Evolutionary conservation across 1,140 invertebrate species (phyloP).

Genomic region (Arion vulgaris): DNA sequence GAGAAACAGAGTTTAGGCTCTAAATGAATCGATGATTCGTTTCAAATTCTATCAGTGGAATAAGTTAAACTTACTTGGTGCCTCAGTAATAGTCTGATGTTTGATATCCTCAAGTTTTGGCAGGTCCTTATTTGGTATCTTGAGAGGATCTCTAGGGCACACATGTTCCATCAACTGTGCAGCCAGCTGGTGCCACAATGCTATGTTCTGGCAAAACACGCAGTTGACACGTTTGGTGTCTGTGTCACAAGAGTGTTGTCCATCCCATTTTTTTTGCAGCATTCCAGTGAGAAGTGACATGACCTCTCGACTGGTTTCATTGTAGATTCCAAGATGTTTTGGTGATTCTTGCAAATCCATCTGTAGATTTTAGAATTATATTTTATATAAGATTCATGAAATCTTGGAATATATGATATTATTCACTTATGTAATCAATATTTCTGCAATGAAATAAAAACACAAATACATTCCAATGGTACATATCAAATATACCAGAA

Average conservation of each 20-base stretch:
- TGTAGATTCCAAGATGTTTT: constrained; percentile 85
- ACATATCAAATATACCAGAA: too few relatives aligned
- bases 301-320: constrained; percentile 82
- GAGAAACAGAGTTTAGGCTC: too few relatives aligned
- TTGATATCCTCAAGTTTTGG: constrained; percentile 66
- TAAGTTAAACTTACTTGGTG: constrained; percentile 37
- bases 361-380: constrained; percentile 71
- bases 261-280: constrained; percentile 83
- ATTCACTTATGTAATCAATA: too few relatives aligned
- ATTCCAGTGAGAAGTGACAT: constrained; percentile 87
- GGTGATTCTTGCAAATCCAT: constrained; percentile 95
- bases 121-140: constrained; percentile 70
- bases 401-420: too few relatives aligned
- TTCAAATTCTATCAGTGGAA: too few relatives aligned
- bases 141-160: constrained; percentile 75
- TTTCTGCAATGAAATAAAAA: too few relatives aligned
- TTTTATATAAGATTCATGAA: too few relatives aligned
- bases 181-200: constrained; percentile 94
- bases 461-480: too few relatives aligned
- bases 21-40: too few relatives aligned
- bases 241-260: constrained; percentile 81
- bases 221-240: constrained; percentile 80
- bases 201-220: constrained; percentile 90
- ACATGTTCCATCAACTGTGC: constrained; percentile 83
- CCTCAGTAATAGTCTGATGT: constrained; percentile 47